Evolutionary conservation across 2,888 invertebrate genomes (phyloP).

Genomic region (Chloromyia formosa): DNA sequence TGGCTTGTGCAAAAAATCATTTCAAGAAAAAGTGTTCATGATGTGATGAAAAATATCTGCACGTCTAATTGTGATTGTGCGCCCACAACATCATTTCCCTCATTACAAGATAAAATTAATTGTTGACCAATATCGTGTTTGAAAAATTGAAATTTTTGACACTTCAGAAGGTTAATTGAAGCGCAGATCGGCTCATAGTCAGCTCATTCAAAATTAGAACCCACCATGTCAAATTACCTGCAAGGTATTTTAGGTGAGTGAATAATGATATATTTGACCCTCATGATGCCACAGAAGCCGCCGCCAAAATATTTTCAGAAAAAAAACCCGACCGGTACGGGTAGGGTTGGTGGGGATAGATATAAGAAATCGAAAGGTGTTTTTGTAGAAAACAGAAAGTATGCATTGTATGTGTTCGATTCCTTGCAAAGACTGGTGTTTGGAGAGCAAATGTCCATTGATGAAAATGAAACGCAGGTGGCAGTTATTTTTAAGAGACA

Average conservation of each 20-base stretch:
- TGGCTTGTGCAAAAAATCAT: no score
- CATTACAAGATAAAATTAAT: conserved; percentile 26
- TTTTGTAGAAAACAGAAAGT: no score
- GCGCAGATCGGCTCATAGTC: conserved; percentile 31
- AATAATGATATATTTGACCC: conserved; percentile 40
- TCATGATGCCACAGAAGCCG: conserved; percentile 20
- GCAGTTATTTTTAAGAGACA: no score
- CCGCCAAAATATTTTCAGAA: no score
- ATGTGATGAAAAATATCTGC: conserved; percentile 1
- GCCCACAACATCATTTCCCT: conserved; percentile 20
- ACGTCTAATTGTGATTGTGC: conserved; percentile 24
- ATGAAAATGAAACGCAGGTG: no score
- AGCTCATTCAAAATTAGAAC: conserved; percentile 35
- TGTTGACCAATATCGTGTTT: conserved; percentile 20
- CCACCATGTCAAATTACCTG: conserved; percentile 34
- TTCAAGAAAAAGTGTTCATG: no score
- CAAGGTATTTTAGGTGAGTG: conserved; percentile 20
- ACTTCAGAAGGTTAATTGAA: conserved; percentile 35
- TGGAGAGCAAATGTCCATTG: no score
- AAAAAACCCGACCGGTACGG: no score
- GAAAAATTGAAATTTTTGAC: conserved; percentile 41
- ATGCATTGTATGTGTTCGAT: no score
- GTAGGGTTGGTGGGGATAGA: no score
- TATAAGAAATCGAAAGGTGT: no score
- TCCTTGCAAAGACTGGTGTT: no score